Evolutionary conservation across 1,140 invertebrate genomes (phyloP).

Genomic region (Aricia agestis): DNA sequence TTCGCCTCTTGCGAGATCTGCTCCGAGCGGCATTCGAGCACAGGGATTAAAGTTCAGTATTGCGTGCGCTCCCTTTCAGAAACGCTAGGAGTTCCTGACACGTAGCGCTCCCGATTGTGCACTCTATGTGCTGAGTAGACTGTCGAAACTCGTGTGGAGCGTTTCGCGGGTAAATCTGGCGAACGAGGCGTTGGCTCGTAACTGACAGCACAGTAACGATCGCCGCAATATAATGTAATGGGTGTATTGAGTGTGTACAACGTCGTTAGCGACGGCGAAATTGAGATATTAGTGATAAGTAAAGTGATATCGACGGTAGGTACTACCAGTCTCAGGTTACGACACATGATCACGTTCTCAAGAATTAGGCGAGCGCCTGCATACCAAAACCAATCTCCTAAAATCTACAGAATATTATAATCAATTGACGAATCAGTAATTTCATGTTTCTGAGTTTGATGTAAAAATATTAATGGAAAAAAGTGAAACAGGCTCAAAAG

Average conservation of each 20-base stretch:
- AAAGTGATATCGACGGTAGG: background rate
- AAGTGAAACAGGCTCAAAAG: no score
- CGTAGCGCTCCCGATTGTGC: background rate
- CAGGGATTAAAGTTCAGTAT: background rate
- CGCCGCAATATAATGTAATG: slow-evolving; percentile 4
- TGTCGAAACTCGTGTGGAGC: background rate
- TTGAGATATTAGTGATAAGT: slow-evolving; percentile 1
- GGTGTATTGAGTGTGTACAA: background rate
- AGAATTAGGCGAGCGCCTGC: background rate
- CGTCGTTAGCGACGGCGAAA: background rate
- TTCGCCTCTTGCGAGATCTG: background rate
- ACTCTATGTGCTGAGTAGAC: background rate
- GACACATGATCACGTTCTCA: background rate
- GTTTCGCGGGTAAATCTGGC: background rate
- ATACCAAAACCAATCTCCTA: background rate
- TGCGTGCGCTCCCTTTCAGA: background rate
- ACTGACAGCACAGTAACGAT: background rate
- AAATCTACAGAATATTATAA: no score
- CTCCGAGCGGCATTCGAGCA: background rate
- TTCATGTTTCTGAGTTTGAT: no score
- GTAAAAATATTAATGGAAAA: no score
- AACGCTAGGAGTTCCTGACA: background rate
- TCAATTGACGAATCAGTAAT: no score
- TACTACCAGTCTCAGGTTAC: background rate
- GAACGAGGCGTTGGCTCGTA: background rate